phyloP scores from a whole-genome alignment of 2,888 invertebrate species.

The Mimas tiliae region DNA sequence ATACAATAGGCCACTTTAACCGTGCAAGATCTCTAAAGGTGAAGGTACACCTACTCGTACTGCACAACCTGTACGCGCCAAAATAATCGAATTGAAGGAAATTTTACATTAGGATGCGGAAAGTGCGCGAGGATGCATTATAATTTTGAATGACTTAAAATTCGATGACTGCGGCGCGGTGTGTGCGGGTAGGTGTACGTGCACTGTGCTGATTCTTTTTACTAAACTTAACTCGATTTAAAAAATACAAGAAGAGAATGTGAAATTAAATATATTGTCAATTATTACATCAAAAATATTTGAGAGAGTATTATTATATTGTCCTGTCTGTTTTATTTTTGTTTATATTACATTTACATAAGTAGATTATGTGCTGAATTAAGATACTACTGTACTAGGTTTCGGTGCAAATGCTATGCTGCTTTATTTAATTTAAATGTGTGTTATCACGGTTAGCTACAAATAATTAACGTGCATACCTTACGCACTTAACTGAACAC shows the following conservation, averaged over 20 bases:
- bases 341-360: background rate
- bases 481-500: slow-evolving; percentile 46
- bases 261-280: too few relatives aligned
- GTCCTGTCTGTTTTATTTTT: background rate
- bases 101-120: too few relatives aligned
- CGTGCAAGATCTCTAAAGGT: slow-evolving; percentile 38
- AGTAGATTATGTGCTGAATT: background rate
- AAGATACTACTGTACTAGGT: background rate
- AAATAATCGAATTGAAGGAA: too few relatives aligned
- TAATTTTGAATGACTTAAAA: too few relatives aligned
- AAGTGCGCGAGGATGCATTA: too few relatives aligned
- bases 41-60: too few relatives aligned
- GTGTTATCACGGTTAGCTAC: background rate
- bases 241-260: too few relatives aligned
- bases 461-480: slow-evolving; percentile 29
- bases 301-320: too few relatives aligned
- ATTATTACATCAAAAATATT: too few relatives aligned
- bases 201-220: slow-evolving; percentile 3
- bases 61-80: too few relatives aligned
- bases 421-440: background rate
- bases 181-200: too few relatives aligned
- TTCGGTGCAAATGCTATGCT: background rate
- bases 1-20: slow-evolving; percentile 66
- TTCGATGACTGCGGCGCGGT: too few relatives aligned
- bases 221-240: background rate